A percentile compares a stretch with the other conserved stretches of the same genome.
These are phyloP conservation scores for Didymodactylos carnosus DNA, from an alignment of 2,888 invertebrate genomes.

Conservation along the genomic window DNA sequence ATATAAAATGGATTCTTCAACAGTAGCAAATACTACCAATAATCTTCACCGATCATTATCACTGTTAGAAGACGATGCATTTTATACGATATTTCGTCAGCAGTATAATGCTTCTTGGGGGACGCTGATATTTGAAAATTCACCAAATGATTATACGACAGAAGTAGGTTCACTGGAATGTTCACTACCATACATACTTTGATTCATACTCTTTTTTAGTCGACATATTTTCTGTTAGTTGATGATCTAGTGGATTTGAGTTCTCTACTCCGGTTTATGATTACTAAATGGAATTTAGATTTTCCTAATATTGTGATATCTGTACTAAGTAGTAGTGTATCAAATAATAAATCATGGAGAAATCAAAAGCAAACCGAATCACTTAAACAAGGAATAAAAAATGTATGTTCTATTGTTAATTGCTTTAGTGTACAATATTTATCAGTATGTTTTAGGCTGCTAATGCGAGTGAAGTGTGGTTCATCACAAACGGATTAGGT, in stretches of 20 bases:
- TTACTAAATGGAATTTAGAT: neutral
- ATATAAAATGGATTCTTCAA: too few species aligned
- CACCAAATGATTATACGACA: neutral
- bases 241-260: neutral
- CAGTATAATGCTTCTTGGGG: neutral
- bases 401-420: neutral
- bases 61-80: neutral
- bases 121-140: neutral
- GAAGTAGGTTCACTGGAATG: too few species aligned
- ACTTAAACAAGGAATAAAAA: neutral
- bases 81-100: neutral
- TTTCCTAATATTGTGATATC: neutral
- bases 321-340: neutral
- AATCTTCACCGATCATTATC: too few species aligned
- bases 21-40: too few species aligned
- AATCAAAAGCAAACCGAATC: neutral
- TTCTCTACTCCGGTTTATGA: neutral
- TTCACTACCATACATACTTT: too few species aligned
- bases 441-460: slow-evolving; percentile 8
- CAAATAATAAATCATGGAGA: neutral
- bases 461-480: slow-evolving; percentile 13
- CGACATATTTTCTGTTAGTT: neutral
- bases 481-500: slow-evolving; percentile 12
- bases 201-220: too few species aligned
- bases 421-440: neutral